These are phyloP conservation scores for Agapetus fuscipes DNA, from an alignment of 2,888 invertebrate genomes.

Conservation along the genomic window DNA sequence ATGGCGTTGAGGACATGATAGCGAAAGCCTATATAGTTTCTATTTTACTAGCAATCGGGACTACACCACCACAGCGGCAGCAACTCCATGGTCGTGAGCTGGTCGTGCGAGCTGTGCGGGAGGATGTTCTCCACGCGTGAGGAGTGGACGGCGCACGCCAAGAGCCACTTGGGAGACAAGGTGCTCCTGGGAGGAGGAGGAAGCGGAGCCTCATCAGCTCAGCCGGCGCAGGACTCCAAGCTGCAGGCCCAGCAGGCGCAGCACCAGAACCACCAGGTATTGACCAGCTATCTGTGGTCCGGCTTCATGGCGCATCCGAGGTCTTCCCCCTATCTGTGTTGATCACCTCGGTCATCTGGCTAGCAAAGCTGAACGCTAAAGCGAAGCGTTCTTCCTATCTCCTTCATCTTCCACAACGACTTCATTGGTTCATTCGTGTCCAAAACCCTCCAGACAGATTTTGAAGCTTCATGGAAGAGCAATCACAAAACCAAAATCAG, in stretches of 20 bases:
- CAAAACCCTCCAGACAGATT: too few relatives aligned
- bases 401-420: background rate
- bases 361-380: too few relatives aligned
- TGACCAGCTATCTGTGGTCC: background rate
- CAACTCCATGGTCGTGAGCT: slow-evolving; percentile 51
- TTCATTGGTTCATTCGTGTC: too few relatives aligned
- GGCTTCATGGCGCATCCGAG: background rate
- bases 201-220: slow-evolving; percentile 16
- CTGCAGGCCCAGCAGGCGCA: slow-evolving; percentile 20
- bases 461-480: too few relatives aligned
- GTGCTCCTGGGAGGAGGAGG: slow-evolving; percentile 25
- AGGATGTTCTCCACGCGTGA: slow-evolving; percentile 61
- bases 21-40: slow-evolving; percentile 18
- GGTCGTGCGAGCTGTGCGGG: slow-evolving; percentile 69
- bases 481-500: too few relatives aligned
- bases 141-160: slow-evolving; percentile 68
- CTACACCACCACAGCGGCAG: slow-evolving; percentile 41
- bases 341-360: background rate
- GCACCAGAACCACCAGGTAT: slow-evolving; percentile 21
- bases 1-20: slow-evolving; percentile 7
- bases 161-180: slow-evolving; percentile 56
- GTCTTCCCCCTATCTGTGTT: background rate
- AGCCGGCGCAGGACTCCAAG: slow-evolving; percentile 20
- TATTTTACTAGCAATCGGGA: slow-evolving; percentile 28
- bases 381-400: background rate